Percentiles rank a stretch among this genome's conserved stretches.
phyloP scores from a whole-genome alignment of 2,888 invertebrate genomes.

The Petrophora chlorosata region DNA sequence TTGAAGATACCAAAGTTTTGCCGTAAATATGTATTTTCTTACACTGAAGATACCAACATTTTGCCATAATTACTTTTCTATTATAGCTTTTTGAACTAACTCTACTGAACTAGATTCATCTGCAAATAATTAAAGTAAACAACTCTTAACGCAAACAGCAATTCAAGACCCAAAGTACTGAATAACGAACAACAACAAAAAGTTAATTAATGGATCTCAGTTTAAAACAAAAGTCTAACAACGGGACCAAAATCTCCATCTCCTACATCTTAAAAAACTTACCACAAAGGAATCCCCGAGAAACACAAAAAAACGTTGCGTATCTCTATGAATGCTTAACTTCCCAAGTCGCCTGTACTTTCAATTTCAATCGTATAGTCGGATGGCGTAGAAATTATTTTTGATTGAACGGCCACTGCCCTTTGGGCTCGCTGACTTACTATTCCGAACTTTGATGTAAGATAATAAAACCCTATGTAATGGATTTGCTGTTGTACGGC shows the following conservation, averaged over 20 bases:
- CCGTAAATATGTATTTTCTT: no score
- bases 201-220: neutral
- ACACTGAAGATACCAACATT: no score
- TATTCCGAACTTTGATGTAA: constrained; percentile 71
- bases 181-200: neutral
- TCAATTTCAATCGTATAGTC: constrained; percentile 58
- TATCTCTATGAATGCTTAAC: constrained; percentile 67
- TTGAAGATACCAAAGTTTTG: no score
- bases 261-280: constrained; percentile 45
- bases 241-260: constrained; percentile 19
- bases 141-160: no score
- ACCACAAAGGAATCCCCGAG: constrained; percentile 70
- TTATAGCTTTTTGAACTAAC: no score
- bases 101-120: no score
- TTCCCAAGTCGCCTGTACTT: constrained; percentile 43
- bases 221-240: constrained; percentile 17
- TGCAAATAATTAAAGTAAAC: no score
- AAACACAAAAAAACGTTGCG: constrained; percentile 63
- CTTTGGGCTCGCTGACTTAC: constrained; percentile 54
- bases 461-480: constrained; percentile 78
- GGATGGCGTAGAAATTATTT: constrained; percentile 53
- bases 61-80: no score
- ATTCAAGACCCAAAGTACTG: neutral
- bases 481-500: constrained; percentile 67
- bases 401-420: constrained; percentile 37